Conservation (phyloP, 2,797 vertebrate genomes). For the Balearica regulorum region DNA sequence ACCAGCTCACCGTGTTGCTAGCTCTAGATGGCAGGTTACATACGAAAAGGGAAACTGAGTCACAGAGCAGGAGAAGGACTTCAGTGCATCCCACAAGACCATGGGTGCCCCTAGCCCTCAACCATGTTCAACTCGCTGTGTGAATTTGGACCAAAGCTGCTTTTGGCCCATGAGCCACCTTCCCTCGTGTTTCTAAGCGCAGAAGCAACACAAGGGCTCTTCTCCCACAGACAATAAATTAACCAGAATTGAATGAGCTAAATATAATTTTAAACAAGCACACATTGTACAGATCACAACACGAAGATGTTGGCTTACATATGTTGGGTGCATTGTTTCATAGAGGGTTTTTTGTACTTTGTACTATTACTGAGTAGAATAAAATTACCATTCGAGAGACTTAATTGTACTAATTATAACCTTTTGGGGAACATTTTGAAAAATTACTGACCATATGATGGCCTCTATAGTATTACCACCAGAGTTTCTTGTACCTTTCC, state of each 20-base stretch:
- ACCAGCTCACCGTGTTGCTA: accelerated
- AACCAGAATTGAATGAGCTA: neutral
- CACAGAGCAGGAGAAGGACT: neutral
- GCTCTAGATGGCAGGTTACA: neutral
- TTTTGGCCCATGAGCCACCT: neutral
- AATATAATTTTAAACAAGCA: neutral
- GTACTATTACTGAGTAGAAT: neutral
- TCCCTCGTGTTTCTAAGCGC: accelerated
- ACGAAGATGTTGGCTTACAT: neutral
- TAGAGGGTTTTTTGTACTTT: neutral
- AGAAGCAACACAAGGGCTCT: neutral
- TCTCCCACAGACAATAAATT: neutral
- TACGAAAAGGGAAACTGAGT: neutral
- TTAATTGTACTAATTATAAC: slow-evolving; percentile 35
- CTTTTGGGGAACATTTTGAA: neutral
- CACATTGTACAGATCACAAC: neutral
- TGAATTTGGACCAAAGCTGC: neutral
- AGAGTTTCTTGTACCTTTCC: neutral
- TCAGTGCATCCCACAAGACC: neutral
- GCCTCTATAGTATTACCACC: neutral
- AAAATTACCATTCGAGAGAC: neutral
- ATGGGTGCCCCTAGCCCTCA: neutral
- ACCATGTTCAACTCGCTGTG: accelerated
- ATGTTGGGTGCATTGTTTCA: neutral
- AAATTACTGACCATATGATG: slow-evolving; percentile 3